Percentiles rank a stretch among this genome's conserved stretches.
phyloP scores from a whole-genome alignment of 2,888 invertebrate species.

The Carpatolechia fugitivella region DNA sequence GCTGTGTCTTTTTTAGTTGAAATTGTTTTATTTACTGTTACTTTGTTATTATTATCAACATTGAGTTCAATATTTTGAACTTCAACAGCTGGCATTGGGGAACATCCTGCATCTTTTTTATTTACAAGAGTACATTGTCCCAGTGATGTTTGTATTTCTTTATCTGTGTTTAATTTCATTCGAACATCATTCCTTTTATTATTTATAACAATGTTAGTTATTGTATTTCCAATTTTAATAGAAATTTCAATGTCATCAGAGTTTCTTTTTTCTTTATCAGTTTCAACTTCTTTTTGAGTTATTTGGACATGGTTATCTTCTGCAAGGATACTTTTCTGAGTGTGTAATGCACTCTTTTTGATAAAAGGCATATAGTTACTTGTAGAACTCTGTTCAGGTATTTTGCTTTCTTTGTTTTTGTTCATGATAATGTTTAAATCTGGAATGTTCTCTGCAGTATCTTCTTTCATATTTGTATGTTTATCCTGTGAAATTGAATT shows the following conservation, averaged over 20 bases:
- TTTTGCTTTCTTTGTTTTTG: not conserved
- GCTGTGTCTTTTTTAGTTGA: slow-evolving; percentile 60
- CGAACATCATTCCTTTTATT: slow-evolving; percentile 57
- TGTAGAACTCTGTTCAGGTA: not conserved
- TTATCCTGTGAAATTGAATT: not conserved
- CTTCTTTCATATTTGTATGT: not conserved
- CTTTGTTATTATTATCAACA: slow-evolving; percentile 23
- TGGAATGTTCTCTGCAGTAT: not conserved
- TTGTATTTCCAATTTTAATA: slow-evolving; percentile 59
- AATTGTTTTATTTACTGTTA: slow-evolving; percentile 30
- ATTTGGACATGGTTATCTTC: slow-evolving; percentile 22
- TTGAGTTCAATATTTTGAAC: slow-evolving; percentile 34
- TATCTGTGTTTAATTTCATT: slow-evolving; percentile 56
- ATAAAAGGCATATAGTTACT: slow-evolving; percentile 43
- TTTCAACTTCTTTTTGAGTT: slow-evolving; percentile 29
- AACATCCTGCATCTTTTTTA: slow-evolving; percentile 24
- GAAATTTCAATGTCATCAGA: slow-evolving; percentile 63
- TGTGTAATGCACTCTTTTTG: slow-evolving; percentile 45
- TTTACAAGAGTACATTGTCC: slow-evolving; percentile 27
- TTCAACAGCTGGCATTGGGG: slow-evolving; percentile 20
- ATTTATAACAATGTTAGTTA: slow-evolving; percentile 60
- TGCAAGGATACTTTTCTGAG: not conserved
- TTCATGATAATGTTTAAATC: no score
- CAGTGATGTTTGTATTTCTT: slow-evolving; percentile 56
- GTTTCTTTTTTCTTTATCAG: slow-evolving; percentile 27